These are phyloP conservation scores for Melitaea athalia DNA, from an alignment of 2,888 invertebrate genomes.

Conservation along the genomic window DNA sequence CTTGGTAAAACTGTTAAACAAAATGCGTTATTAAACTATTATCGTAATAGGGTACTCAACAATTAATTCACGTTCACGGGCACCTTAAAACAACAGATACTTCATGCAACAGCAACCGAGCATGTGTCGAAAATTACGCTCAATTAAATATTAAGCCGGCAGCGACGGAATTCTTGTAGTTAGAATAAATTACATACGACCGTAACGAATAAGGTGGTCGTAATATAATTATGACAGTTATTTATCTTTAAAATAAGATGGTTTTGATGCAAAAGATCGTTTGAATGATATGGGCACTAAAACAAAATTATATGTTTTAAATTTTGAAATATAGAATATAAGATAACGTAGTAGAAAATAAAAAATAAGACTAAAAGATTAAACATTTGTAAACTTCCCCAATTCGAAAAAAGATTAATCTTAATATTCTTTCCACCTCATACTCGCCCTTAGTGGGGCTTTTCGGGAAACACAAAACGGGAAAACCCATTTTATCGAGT, in stretches of 20 bases:
- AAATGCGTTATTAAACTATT: conserved; percentile 4
- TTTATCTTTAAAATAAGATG: too few relatives aligned
- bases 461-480: conserved; percentile 34
- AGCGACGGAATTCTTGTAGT: conserved; percentile 36
- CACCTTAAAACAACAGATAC: conserved; percentile 14
- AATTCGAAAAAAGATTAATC: conserved; percentile 23
- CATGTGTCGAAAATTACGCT: conserved; percentile 45
- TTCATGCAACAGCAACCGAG: conserved; percentile 33
- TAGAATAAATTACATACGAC: conserved; percentile 37
- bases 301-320: too few relatives aligned
- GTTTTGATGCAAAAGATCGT: too few relatives aligned
- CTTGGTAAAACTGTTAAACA: not conserved
- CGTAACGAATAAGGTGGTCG: conserved; percentile 43
- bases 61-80: conserved; percentile 9
- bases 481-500: conserved; percentile 40
- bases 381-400: not conserved
- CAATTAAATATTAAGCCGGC: conserved; percentile 42
- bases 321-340: too few relatives aligned
- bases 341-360: not conserved
- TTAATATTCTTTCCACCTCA: conserved; percentile 10
- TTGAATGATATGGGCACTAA: too few relatives aligned
- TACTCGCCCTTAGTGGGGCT: conserved; percentile 13
- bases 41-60: not conserved
- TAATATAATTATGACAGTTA: conserved; percentile 44
- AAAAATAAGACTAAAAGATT: not conserved